A percentile compares a stretch with the other conserved stretches of the same genome.
Conservation (phyloP, 2,113 vertebrate genomes). For the Prunella himalayana region DNA sequence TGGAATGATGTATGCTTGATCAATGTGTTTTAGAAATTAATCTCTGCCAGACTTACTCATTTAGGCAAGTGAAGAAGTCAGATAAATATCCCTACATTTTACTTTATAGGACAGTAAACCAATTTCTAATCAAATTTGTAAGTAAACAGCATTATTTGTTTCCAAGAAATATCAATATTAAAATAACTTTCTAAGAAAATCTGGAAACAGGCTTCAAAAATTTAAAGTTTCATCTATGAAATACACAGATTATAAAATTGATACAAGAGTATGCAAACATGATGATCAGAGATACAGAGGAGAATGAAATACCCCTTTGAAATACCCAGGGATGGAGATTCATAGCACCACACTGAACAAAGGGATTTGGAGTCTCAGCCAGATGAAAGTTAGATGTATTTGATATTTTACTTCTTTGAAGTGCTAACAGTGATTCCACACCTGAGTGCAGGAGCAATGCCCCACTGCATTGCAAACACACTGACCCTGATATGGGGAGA, state of each 20-base stretch:
- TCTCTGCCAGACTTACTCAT: constrained; percentile 1
- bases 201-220: background rate
- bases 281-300: background rate
- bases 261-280: fast-evolving
- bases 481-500: fast-evolving
- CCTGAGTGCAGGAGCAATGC: background rate
- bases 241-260: background rate
- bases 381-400: background rate
- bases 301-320: background rate
- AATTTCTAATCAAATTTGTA: constrained; percentile 25
- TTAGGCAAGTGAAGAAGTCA: constrained; percentile 11
- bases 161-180: constrained; percentile 5
- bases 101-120: constrained; percentile 19
- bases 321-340: background rate
- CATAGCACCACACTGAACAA: background rate
- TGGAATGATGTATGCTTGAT: background rate
- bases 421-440: background rate
- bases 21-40: constrained; percentile 19
- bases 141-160: constrained; percentile 11
- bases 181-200: background rate
- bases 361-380: background rate
- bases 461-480: background rate
- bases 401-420: background rate
- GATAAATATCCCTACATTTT: constrained; percentile 27
- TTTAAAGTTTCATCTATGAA: background rate